These are phyloP conservation scores for Notospermus geniculatus DNA, from an alignment of 1,140 invertebrate species.

Conservation along the genomic window DNA sequence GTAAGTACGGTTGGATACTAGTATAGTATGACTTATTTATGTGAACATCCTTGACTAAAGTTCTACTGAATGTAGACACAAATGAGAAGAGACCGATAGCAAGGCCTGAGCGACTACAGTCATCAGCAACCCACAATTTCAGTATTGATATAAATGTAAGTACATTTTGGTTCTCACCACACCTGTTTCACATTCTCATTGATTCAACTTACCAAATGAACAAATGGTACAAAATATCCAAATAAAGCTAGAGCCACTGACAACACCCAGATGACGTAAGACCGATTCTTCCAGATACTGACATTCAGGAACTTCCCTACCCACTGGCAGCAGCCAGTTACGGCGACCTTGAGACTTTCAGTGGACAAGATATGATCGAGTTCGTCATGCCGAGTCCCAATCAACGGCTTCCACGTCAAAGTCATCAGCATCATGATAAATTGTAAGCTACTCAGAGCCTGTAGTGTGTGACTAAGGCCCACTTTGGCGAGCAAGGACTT, in stretches of 20 bases:
- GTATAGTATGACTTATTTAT: no score
- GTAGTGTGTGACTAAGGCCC: conserved; percentile 62
- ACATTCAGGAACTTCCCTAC: conserved; percentile 64
- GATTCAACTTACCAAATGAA: conserved; percentile 71
- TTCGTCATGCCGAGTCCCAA: conserved; percentile 29
- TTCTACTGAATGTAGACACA: no score
- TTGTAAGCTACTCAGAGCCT: conserved; percentile 65
- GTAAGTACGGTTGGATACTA: no score
- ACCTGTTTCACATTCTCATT: no score
- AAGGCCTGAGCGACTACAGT: no score
- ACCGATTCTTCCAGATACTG: conserved; percentile 78
- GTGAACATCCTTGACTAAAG: no score
- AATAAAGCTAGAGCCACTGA: conserved; percentile 81
- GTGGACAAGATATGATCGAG: conserved; percentile 35
- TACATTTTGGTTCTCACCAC: no score
- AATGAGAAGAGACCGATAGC: no score
- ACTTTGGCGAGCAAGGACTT: conserved; percentile 64
- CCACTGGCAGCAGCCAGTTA: conserved; percentile 39
- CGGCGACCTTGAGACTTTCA: conserved; percentile 40
- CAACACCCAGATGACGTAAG: conserved; percentile 82
- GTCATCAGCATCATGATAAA: conserved; percentile 74
- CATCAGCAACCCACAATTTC: no score
- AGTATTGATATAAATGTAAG: no score
- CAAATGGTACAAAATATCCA: conserved; percentile 91
- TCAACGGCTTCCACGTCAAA: conserved; percentile 77